Percentiles rank a stretch among this genome's conserved stretches.
These are phyloP conservation scores for Drosophila guanche DNA, from an alignment of 1,140 invertebrate species.

Conservation along the genomic window DNA sequence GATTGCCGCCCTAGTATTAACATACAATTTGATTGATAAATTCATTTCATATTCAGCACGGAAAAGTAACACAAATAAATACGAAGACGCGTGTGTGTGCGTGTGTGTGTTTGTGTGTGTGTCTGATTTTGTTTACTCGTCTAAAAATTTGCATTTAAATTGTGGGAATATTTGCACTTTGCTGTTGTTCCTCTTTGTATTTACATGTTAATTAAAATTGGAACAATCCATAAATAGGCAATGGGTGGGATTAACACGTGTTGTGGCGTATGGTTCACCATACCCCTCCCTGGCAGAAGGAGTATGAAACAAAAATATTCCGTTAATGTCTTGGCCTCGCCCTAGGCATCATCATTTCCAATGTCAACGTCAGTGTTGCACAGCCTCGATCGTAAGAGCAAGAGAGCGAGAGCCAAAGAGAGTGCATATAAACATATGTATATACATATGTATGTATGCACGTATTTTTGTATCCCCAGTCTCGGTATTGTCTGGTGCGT, in stretches of 20 bases:
- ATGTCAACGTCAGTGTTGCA: slow-evolving; percentile 26
- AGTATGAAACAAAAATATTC: slow-evolving; percentile 2
- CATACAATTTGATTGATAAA: slow-evolving; percentile 48
- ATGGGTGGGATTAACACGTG: slow-evolving; percentile 10
- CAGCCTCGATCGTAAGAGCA: neutral
- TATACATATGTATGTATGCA: too few relatives aligned
- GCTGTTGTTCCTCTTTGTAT: slow-evolving; percentile 32
- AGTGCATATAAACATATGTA: slow-evolving; percentile 12
- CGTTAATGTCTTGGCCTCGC: neutral
- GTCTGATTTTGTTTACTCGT: slow-evolving; percentile 47
- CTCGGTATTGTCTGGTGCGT: slow-evolving; percentile 22
- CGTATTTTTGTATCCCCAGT: slow-evolving; percentile 18
- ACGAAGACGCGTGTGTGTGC: neutral
- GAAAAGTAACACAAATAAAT: slow-evolving; percentile 41
- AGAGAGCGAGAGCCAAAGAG: neutral
- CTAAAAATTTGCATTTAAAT: slow-evolving; percentile 62
- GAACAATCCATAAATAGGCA: slow-evolving; percentile 22
- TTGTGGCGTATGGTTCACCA: neutral
- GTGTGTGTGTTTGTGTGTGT: slow-evolving; percentile 12
- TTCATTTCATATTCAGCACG: slow-evolving; percentile 47
- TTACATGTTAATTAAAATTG: slow-evolving; percentile 43
- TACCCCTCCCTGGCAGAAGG: neutral
- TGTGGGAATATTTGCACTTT: slow-evolving; percentile 59
- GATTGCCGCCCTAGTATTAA: slow-evolving; percentile 19
- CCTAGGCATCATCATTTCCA: slow-evolving; percentile 16